Conservation (phyloP, 2,797 vertebrate species). For the Rhynchonycteris naso region DNA sequence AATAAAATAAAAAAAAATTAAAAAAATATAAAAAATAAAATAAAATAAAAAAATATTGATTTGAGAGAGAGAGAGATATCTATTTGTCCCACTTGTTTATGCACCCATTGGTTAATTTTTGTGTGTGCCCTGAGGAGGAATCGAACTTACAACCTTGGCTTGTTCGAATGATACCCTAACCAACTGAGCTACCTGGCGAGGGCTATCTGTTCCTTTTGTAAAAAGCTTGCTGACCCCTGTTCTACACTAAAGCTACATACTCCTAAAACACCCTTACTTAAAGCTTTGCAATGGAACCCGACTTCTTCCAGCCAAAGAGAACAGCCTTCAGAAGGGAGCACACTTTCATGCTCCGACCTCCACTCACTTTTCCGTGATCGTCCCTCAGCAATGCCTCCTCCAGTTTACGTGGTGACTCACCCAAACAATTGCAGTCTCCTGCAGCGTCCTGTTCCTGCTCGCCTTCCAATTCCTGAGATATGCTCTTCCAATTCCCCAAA, state of each 20-base stretch:
- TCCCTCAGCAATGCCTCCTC: neutral
- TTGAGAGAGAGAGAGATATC: too few species aligned
- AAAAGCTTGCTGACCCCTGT: neutral
- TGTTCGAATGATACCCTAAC: too few species aligned
- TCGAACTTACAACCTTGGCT: too few species aligned
- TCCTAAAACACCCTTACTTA: neutral
- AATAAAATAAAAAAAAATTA: too few species aligned
- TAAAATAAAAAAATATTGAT: too few species aligned
- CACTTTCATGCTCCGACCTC: neutral
- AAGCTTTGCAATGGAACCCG: neutral
- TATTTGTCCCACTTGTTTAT: too few species aligned
- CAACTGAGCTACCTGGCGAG: too few species aligned
- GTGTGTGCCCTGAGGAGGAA: too few species aligned
- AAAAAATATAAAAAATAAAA: too few species aligned
- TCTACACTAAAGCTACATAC: neutral
- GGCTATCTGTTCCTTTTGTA: too few species aligned
- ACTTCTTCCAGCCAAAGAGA: neutral
- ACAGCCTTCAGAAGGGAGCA: neutral
- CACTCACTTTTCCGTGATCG: neutral
- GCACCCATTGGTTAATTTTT: too few species aligned
- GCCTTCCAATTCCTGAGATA: neutral
- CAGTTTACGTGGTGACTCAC: rapidly evolving
- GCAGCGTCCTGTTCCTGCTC: neutral
- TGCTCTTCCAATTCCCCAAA: neutral
- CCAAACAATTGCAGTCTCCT: too few species aligned